Evolutionary conservation across 2,113 vertebrate genomes (phyloP).

Genomic region (Paralichthys olivaceus): DNA sequence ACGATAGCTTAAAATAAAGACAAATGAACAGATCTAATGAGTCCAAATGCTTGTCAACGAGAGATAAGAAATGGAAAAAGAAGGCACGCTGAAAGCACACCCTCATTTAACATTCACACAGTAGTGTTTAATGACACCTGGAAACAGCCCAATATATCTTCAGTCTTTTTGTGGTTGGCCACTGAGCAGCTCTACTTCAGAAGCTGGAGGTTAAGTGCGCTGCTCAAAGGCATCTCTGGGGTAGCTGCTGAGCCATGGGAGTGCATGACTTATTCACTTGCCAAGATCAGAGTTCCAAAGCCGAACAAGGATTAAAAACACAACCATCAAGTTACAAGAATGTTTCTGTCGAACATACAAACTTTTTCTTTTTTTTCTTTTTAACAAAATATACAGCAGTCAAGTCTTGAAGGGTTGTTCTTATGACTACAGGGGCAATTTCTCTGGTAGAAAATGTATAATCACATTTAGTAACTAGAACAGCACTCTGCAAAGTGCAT

Average conservation of each 20-base stretch:
- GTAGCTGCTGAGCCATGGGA: slow-evolving; percentile 15
- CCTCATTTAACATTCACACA: slow-evolving; percentile 24
- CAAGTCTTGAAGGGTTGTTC: neutral
- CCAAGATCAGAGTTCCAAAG: slow-evolving; percentile 35
- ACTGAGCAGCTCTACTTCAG: slow-evolving; percentile 37
- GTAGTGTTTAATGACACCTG: slow-evolving; percentile 38
- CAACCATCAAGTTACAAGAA: slow-evolving; percentile 1
- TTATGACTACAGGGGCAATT: neutral
- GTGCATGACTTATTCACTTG: slow-evolving; percentile 29
- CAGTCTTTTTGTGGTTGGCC: slow-evolving; percentile 31
- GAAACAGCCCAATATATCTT: slow-evolving; percentile 31
- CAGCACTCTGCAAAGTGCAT: neutral
- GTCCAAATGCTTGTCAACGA: neutral
- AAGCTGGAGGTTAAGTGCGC: slow-evolving; percentile 53
- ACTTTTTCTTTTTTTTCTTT: neutral
- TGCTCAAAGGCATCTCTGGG: slow-evolving; percentile 51
- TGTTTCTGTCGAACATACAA: neutral
- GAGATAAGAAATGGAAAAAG: neutral
- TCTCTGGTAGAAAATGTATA: neutral
- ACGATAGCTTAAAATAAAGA: neutral
- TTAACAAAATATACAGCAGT: neutral
- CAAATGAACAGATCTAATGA: neutral
- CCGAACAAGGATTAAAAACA: slow-evolving; percentile 44
- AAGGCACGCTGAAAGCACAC: neutral
- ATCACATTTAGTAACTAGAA: neutral